phyloP scores from a whole-genome alignment of 2,113 vertebrate genomes.

The Rhabdornis inornatus region DNA sequence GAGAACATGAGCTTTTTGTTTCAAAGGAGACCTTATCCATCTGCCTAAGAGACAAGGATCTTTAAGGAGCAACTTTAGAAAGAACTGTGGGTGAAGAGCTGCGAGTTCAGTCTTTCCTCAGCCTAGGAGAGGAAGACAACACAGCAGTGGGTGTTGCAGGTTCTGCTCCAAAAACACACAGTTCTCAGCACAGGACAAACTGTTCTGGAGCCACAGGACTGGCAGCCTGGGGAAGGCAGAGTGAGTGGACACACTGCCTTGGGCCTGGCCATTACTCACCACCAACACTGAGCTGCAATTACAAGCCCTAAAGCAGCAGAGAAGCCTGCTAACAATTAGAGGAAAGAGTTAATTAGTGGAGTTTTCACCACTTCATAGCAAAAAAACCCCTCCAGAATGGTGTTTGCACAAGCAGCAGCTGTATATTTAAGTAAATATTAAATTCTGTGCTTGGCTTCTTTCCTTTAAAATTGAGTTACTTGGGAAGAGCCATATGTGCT shows the following conservation, averaged over 20 bases:
- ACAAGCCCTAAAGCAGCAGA: not conserved
- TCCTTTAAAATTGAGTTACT: not conserved
- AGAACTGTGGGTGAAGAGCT: not conserved
- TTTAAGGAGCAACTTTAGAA: not conserved
- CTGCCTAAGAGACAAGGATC: not conserved
- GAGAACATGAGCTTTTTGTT: not conserved
- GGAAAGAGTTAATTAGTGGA: not conserved
- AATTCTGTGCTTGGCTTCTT: not conserved
- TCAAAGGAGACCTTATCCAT: not conserved
- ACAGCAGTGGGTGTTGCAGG: not conserved
- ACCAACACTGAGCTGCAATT: not conserved
- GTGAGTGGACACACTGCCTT: not conserved
- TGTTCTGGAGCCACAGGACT: not conserved
- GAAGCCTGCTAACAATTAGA: not conserved
- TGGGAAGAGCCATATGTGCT: not conserved
- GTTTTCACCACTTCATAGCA: not conserved
- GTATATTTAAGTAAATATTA: not conserved
- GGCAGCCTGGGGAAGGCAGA: not conserved
- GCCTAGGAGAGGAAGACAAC: not conserved
- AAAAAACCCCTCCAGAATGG: rapidly evolving
- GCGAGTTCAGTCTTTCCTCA: not conserved
- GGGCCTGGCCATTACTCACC: not conserved
- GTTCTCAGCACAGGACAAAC: not conserved
- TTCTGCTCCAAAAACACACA: not conserved
- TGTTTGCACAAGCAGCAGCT: not conserved